These are phyloP conservation scores for Ciconia boyciana DNA, from an alignment of 2,113 vertebrate genomes.

Conservation along the genomic window DNA sequence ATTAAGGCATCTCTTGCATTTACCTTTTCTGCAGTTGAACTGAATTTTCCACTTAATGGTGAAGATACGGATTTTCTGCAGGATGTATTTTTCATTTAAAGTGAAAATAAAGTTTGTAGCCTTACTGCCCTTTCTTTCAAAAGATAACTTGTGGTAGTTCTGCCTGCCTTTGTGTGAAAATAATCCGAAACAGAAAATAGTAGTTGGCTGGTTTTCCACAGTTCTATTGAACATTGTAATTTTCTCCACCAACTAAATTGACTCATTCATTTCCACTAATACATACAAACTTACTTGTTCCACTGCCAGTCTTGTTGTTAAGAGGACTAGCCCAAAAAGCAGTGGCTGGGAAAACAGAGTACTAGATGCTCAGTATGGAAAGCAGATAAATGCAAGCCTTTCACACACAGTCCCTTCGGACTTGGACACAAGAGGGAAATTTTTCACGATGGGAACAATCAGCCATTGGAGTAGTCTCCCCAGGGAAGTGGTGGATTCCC, in stretches of 20 bases:
- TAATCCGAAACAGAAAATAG: slow-evolving; percentile 25
- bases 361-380: background rate
- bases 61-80: background rate
- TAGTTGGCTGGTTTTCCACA: slow-evolving; percentile 29
- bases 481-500: background rate
- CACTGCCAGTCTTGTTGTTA: background rate
- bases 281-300: slow-evolving; percentile 15
- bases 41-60: background rate
- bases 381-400: background rate
- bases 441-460: background rate
- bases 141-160: background rate
- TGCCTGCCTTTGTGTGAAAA: slow-evolving; percentile 15
- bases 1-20: background rate
- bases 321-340: background rate
- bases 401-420: fast-evolving
- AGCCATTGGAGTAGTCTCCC: background rate
- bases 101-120: background rate
- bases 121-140: background rate
- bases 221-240: slow-evolving; percentile 28
- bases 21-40: background rate
- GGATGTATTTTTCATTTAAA: background rate
- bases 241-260: slow-evolving; percentile 46
- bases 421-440: background rate
- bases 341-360: background rate
- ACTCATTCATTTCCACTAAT: slow-evolving; percentile 48